Percentiles rank a stretch among this genome's conserved stretches.
These are phyloP conservation scores for Globodera rostochiensis DNA, from an alignment of 1,140 invertebrate genomes.

Conservation along the genomic window DNA sequence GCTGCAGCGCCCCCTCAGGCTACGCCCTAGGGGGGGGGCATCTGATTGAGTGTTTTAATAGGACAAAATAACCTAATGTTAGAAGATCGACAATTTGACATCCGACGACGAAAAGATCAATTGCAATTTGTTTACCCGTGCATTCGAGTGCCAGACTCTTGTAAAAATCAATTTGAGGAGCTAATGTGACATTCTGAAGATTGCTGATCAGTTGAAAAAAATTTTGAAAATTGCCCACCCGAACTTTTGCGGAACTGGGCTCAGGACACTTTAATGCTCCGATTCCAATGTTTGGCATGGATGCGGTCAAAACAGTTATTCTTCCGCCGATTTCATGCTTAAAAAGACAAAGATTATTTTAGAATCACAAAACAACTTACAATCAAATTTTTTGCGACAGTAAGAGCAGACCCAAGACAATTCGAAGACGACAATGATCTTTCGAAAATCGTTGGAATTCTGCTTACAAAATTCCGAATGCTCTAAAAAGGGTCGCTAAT, in stretches of 20 bases:
- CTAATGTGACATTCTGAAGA: slow-evolving; percentile 69
- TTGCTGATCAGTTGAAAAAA: not conserved
- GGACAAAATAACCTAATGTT: slow-evolving; percentile 77
- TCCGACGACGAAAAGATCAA: slow-evolving; percentile 92
- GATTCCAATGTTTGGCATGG: slow-evolving; percentile 85
- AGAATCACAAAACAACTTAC: slow-evolving; percentile 67
- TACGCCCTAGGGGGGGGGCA: too few species aligned
- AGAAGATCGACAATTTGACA: slow-evolving; percentile 90
- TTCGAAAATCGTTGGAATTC: slow-evolving; percentile 79
- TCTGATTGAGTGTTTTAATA: too few species aligned
- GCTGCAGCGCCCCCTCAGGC: too few species aligned
- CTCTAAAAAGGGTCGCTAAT: slow-evolving; percentile 65
- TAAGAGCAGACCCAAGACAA: slow-evolving; percentile 86
- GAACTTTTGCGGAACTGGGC: slow-evolving; percentile 7
- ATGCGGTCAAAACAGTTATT: slow-evolving; percentile 88
- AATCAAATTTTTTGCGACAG: slow-evolving; percentile 88
- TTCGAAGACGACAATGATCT: slow-evolving; percentile 76
- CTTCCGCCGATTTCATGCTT: slow-evolving; percentile 87
- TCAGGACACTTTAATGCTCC: slow-evolving; percentile 78
- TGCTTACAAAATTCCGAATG: slow-evolving; percentile 78
- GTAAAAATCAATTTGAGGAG: slow-evolving; percentile 96
- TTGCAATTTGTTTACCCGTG: slow-evolving; percentile 90
- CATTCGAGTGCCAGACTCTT: slow-evolving; percentile 93
- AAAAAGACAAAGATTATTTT: slow-evolving; percentile 58
- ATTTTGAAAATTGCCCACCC: not conserved